Percentiles rank a stretch among this genome's conserved stretches.
Conservation (phyloP, 2,797 vertebrate genomes). For the Pelobates cultripes region DNA sequence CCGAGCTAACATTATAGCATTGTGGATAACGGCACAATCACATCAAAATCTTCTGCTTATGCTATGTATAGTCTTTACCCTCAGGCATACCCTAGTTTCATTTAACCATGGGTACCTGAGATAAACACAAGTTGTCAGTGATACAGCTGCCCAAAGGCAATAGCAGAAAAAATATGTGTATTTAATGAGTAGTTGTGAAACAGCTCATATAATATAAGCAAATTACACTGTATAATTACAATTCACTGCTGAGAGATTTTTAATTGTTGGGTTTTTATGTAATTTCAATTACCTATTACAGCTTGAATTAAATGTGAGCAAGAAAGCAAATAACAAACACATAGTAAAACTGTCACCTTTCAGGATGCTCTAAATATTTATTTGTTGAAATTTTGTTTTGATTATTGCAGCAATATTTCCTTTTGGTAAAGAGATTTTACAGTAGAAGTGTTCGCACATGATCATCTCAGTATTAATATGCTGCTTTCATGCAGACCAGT, state of each 20-base stretch:
- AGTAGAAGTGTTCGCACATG: not conserved
- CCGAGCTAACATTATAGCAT: slow-evolving; percentile 27
- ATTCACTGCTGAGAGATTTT: slow-evolving; percentile 6
- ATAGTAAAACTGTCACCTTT: not conserved
- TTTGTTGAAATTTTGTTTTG: not conserved
- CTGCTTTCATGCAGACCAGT: too few species aligned
- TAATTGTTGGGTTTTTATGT: not conserved
- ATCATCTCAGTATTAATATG: too few species aligned
- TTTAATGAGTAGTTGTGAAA: slow-evolving; percentile 50
- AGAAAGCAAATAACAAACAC: not conserved
- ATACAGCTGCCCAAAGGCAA: slow-evolving; percentile 52
- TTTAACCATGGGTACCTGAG: slow-evolving; percentile 51
- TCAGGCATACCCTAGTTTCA: slow-evolving; percentile 53
- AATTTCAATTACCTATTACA: not conserved
- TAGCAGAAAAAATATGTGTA: slow-evolving; percentile 43
- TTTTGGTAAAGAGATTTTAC: not conserved
- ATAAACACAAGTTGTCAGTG: slow-evolving; percentile 54
- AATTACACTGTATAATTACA: slow-evolving; percentile 46
- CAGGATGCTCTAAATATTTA: not conserved
- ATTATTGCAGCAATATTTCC: not conserved
- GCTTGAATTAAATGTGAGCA: not conserved
- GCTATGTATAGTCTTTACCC: slow-evolving; percentile 53
- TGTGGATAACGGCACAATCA: slow-evolving; percentile 23
- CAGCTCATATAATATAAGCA: slow-evolving; percentile 25
- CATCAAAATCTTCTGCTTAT: slow-evolving; percentile 49